A percentile compares a stretch with the other conserved stretches of the same genome.
phyloP scores from a whole-genome alignment of 2,888 invertebrate species.

The Xestia rhomboidea region DNA sequence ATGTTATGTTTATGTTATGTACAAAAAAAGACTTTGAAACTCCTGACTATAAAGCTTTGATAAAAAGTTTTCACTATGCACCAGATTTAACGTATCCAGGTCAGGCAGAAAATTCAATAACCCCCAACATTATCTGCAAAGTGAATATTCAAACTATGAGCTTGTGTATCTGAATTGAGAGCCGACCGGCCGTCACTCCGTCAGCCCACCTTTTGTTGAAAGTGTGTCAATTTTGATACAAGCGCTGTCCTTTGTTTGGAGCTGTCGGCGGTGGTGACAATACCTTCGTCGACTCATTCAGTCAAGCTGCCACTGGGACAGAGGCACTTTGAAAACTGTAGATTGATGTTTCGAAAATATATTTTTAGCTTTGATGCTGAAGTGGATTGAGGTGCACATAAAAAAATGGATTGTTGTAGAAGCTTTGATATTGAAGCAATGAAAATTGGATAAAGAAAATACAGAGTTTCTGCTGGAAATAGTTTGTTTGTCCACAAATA shows the following conservation, averaged over 20 bases:
- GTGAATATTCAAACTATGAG: constrained; percentile 36
- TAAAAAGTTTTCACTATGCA: background rate
- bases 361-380: constrained; percentile 42
- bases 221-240: constrained; percentile 68
- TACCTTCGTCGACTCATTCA: constrained; percentile 52
- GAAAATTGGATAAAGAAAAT: background rate
- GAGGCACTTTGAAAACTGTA: constrained; percentile 46
- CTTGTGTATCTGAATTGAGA: constrained; percentile 40
- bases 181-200: constrained; percentile 15
- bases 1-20: too few species aligned
- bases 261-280: constrained; percentile 47
- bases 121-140: constrained; percentile 23
- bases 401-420: background rate
- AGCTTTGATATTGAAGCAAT: background rate
- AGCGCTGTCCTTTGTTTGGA: constrained; percentile 57
- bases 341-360: constrained; percentile 52
- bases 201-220: constrained; percentile 57
- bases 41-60: background rate
- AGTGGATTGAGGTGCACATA: background rate
- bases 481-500: background rate
- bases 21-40: too few species aligned
- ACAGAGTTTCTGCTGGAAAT: background rate
- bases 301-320: constrained; percentile 27
- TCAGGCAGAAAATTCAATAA: constrained; percentile 30
- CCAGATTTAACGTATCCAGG: constrained; percentile 4